A percentile compares a stretch with the other conserved stretches of the same genome.
phyloP scores from a whole-genome alignment of 2,113 vertebrate genomes.

The Protomyctophum bolini region DNA sequence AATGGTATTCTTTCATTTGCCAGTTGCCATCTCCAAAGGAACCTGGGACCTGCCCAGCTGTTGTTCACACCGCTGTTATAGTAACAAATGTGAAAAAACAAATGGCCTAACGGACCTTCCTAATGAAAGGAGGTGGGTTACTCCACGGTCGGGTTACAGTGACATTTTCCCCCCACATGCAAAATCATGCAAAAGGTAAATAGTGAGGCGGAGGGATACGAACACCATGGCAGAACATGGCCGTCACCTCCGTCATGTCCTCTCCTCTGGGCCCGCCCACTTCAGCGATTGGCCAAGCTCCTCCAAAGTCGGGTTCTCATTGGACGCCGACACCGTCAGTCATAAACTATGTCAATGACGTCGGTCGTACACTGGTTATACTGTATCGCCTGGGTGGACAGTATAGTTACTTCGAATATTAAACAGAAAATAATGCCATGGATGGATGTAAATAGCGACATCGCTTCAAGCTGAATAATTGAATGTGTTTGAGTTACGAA shows the following conservation, averaged over 20 bases:
- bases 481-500: conserved; percentile 27
- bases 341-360: conserved; percentile 68
- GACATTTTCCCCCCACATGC: conserved; percentile 75
- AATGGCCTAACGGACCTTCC: conserved; percentile 56
- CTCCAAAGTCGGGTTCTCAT: conserved; percentile 47
- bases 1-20: no score
- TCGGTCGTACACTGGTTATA: conserved; percentile 66
- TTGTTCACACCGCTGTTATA: background rate
- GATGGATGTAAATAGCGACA: conserved; percentile 61
- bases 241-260: conserved; percentile 78
- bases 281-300: conserved; percentile 54
- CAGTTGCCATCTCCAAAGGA: no score
- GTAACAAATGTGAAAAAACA: conserved; percentile 28
- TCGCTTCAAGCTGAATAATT: conserved; percentile 36
- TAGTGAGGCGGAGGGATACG: conserved; percentile 80
- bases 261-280: conserved; percentile 54
- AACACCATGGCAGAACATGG: conserved; percentile 77
- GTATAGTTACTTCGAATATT: conserved; percentile 79
- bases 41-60: no score
- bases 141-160: conserved; percentile 57
- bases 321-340: conserved; percentile 54
- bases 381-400: conserved; percentile 76
- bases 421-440: conserved; percentile 73
- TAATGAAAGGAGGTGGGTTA: conserved; percentile 53
- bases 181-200: conserved; percentile 82